Base-by-base conservation (phyloP, 1,140 invertebrate species). In the Habropoda laboriosa region DNA sequence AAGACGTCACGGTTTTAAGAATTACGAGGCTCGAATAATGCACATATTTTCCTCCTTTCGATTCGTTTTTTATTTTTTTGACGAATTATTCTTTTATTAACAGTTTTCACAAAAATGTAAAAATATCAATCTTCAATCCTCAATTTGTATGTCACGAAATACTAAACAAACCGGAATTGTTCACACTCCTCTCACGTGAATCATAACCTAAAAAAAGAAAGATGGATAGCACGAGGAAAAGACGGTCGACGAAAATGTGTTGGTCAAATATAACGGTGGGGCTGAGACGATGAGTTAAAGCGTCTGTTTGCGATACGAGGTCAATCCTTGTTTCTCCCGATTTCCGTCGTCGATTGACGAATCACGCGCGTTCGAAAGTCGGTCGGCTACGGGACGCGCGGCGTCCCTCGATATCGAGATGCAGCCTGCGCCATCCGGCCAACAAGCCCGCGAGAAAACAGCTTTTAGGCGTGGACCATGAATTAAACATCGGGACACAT, bases 401-500 rank as follows among this genome's bases (percentile, higher is more conserved):
- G 4, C 30, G 64, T 7, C 7, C 13, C 24, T 38, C 68, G n/a
- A n/a, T n/a, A 79, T 79, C 68, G 68, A 27, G 76, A 79, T 79
- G 68, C 76, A 73, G 38, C 47, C 4, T 13, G 21, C 6, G 55
- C 40, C 40, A 53, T 35, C 27, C 40, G 2, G 32, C 18, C 7
- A 8, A 13, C 47, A n/a, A 21, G 5, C 32, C 30, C 86, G 82
- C 71, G 87, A 83, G 81, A 85, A 87, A 90, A 88, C 88, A 86
- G 80, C 51, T 76, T 87, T 83, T 79, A 86, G 79, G 80, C 67
- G 81, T 81, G 80, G 72, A 79, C 83, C 87, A 91, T 92, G 90
- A 92, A 92, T 91, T 91, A 91, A 91, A 90, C 89, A 92, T 91
- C 35, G 63, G 45, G 68, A 83, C 76, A 85, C 75, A 71, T 78